Evolutionary conservation across 2,113 vertebrate species (phyloP), one percentile per base, ranked within the genome.

Genomic region (Protobothrops mucrosquamatus): DNA sequence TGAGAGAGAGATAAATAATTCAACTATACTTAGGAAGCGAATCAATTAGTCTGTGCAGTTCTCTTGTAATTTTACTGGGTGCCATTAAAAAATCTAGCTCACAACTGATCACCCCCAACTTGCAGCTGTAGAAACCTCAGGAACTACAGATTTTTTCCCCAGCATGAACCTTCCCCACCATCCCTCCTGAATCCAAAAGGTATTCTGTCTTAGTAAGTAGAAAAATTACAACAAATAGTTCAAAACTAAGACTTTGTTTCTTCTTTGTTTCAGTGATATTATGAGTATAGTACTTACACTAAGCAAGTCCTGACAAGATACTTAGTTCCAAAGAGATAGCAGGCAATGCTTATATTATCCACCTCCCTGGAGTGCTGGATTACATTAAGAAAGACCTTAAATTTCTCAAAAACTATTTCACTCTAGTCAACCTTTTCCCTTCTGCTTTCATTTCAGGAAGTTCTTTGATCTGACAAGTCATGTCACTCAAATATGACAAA

Each of bases 11-110:
- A 94, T 94, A 96, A 97, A 95, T 95, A 95, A 97, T 95, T 96
- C 95, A 96, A 43, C 93, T 95, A 95, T 59, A 4, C 96, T 96
- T 93, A 92, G 92, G 89, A 96, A 92, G 94, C 69, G 92, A 94
- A 96, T 96, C 96, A 96, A 97, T 97, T 96, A 97, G 96, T 96
- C 94, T 85, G 86, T 95, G 95, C 93, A 94, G 93, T 93, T 97
- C 93, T 95, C 96, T 94, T 96, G 91, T 96, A 96, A 95, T 97
- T 95, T 94, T 95, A 96, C 92, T 94, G 95, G 95, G 94, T 95
- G 95, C 94, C 95, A 95, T 94, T 96, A 96, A 94, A 92, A 64
- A 93, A 92, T 95, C 92, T 92, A 95, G 94, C 90, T 95, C 90
- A 52, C 74, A 94, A 96, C 94, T 48, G 89, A 96, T 95, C 95